Evolutionary conservation across 1,140 invertebrate genomes (phyloP).

Genomic region (Stenopsyche tienmushanensis): DNA sequence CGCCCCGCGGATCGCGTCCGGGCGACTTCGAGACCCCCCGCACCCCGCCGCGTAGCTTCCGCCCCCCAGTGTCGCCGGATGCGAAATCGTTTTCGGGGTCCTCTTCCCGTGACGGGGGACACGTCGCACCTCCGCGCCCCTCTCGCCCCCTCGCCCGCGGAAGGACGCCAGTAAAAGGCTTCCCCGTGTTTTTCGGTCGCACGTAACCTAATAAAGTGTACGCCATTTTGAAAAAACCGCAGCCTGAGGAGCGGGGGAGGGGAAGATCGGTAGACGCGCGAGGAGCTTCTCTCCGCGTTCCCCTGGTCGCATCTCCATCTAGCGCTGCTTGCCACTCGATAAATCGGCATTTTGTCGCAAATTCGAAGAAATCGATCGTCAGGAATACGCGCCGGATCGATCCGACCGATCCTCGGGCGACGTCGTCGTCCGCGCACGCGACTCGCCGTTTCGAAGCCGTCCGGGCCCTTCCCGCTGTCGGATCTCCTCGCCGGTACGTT

Average conservation of each 20-base stretch:
- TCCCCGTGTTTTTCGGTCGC: background rate
- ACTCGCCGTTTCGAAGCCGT: no score
- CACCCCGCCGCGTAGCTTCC: background rate
- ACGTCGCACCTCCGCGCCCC: background rate
- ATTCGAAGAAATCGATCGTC: no score
- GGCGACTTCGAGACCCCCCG: background rate
- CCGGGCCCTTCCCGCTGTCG: no score
- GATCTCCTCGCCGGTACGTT: no score
- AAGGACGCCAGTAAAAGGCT: background rate
- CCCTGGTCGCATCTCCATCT: no score
- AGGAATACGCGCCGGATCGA: no score
- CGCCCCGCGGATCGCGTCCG: background rate
- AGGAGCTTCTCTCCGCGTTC: no score
- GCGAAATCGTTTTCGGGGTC: background rate
- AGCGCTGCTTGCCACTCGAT: no score
- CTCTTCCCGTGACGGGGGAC: background rate
- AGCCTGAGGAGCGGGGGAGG: background rate
- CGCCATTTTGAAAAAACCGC: background rate
- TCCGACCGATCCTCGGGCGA: background rate
- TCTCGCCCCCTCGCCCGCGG: slow-evolving; percentile 4
- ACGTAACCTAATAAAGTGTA: no score
- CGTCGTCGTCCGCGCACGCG: no score
- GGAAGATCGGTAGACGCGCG: background rate
- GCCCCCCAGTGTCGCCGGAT: background rate
- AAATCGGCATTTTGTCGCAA: no score